These are phyloP conservation scores for Pocillopora verrucosa DNA, from an alignment of 64 coral and sea anemone species.

Conservation along the genomic window DNA sequence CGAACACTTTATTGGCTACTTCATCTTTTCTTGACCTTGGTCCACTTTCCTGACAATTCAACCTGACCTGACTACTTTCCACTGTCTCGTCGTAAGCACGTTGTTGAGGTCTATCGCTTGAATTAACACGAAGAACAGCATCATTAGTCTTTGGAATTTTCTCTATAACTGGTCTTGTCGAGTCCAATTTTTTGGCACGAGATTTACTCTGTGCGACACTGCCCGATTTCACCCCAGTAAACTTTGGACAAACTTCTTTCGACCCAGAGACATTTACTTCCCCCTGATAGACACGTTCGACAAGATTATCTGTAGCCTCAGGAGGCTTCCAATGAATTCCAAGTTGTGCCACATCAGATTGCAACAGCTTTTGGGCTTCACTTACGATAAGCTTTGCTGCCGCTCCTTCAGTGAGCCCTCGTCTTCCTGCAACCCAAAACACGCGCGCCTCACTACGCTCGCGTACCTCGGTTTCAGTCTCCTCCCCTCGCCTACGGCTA, in stretches of 20 bases:
- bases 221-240: background rate
- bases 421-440: conserved; percentile 86
- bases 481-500: conserved; percentile 56
- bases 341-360: conserved; percentile 86
- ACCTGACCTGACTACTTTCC: background rate
- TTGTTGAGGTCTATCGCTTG: background rate
- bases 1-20: background rate
- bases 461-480: conserved; percentile 82
- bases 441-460: conserved; percentile 73
- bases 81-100: background rate
- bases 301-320: background rate
- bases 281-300: background rate
- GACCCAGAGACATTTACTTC: background rate
- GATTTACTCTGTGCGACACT: background rate
- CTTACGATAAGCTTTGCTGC: conserved; percentile 64
- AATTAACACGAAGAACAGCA: background rate
- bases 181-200: background rate
- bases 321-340: conserved; percentile 86
- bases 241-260: background rate
- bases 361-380: conserved; percentile 71
- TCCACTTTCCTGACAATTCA: background rate
- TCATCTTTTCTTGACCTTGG: background rate
- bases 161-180: background rate
- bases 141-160: background rate
- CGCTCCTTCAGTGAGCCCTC: conserved; percentile 64